Conservation (phyloP, 2,888 invertebrate species). For the Galerucella pusilla region DNA sequence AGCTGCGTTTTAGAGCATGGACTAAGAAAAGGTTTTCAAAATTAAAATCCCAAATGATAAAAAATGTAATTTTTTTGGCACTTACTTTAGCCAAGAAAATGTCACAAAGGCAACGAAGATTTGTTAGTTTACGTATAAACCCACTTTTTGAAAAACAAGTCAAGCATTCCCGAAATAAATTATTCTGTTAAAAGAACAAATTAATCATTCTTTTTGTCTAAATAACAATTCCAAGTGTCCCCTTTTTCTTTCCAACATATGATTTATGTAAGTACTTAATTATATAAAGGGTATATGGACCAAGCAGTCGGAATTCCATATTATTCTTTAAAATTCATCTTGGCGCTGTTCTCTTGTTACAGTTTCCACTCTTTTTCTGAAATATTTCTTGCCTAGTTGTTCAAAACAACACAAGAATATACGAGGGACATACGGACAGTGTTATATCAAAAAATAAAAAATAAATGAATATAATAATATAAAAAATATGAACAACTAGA, state of each 20-base stretch:
- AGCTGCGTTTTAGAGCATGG: no score
- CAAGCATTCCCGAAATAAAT: background rate
- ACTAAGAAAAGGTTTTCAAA: background rate
- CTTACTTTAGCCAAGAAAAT: background rate
- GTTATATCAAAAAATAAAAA: no score
- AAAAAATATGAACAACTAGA: no score
- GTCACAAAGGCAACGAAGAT: background rate
- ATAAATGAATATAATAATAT: no score
- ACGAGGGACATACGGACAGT: background rate
- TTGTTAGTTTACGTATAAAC: background rate
- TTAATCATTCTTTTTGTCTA: slow-evolving; percentile 1
- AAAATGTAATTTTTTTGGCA: no score
- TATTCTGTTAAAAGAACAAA: background rate
- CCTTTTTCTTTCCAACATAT: background rate
- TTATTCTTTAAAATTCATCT: background rate
- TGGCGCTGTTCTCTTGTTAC: background rate
- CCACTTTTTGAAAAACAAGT: background rate
- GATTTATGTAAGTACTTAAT: background rate
- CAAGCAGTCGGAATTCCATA: background rate
- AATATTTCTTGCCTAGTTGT: background rate
- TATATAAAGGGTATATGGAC: background rate
- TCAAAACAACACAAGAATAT: background rate
- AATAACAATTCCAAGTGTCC: background rate
- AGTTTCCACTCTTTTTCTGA: background rate
- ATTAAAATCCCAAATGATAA: background rate